Percentiles rank a stretch among this genome's conserved stretches.
These are phyloP conservation scores for Strongylocentrotus purpuratus DNA, from an alignment of 35 echinoderm and acorn worm genomes.

Conservation along the genomic window DNA sequence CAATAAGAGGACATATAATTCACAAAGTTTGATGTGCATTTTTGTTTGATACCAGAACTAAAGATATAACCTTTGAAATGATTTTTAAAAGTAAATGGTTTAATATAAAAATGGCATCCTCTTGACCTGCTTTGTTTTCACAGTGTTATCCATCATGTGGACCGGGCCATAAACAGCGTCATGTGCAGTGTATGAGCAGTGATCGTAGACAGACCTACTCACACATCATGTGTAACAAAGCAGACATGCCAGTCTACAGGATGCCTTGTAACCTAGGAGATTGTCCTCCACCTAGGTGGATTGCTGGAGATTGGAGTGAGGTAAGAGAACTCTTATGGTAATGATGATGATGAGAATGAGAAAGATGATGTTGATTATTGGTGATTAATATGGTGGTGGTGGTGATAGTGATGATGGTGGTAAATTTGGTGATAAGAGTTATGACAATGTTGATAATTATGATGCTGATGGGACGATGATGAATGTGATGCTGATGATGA, in stretches of 20 bases:
- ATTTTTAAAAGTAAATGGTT: no score
- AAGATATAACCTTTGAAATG: no score
- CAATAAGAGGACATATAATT: no score
- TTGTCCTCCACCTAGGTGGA: conserved; percentile 87
- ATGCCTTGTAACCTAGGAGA: conserved; percentile 68
- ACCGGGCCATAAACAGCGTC: conserved; percentile 72
- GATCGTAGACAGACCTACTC: conserved; percentile 23
- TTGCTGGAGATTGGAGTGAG: conserved; percentile 82
- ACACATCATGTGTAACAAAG: conserved; percentile 77
- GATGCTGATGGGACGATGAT: no score
- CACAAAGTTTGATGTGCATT: no score
- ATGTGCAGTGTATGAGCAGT: conserved; percentile 80
- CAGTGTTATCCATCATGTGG: conserved; percentile 91
- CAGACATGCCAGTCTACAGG: conserved; percentile 46
- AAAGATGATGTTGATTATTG: background rate
- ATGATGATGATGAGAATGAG: background rate
- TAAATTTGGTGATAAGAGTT: no score
- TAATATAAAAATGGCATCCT: no score
- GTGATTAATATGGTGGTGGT: background rate
- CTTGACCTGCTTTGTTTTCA: background rate
- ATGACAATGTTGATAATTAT: background rate
- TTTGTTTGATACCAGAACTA: no score
- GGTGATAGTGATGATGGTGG: background rate
- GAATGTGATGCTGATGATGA: background rate
- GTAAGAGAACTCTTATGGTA: conserved; percentile 52